A percentile compares a stretch with the other conserved stretches of the same genome.
phyloP scores from a whole-genome alignment of 2,113 vertebrate species.

The Emydura subglobosa region DNA sequence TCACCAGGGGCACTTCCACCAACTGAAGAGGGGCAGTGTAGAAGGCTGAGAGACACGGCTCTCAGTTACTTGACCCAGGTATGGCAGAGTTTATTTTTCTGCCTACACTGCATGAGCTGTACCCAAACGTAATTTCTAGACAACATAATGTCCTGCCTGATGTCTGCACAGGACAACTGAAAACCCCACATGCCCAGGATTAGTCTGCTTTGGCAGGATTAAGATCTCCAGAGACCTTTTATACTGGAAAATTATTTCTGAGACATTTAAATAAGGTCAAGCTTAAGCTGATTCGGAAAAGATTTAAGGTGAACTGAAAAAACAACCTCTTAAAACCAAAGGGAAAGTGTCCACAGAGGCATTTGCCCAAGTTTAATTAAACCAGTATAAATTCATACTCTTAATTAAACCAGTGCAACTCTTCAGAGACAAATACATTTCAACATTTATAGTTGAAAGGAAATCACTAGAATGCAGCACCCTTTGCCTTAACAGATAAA shows the following conservation, averaged over 20 bases:
- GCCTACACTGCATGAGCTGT: background rate
- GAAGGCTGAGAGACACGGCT: too few species aligned
- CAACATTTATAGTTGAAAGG: background rate
- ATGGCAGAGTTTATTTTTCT: background rate
- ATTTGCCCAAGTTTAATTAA: background rate
- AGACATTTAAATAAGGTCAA: rapidly evolving
- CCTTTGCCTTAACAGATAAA: background rate
- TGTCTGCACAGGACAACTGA: background rate
- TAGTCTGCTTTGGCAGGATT: background rate
- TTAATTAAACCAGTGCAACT: background rate
- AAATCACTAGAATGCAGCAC: background rate
- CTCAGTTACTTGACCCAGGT: background rate
- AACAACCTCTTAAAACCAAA: background rate
- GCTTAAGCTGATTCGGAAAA: background rate
- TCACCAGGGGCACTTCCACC: too few species aligned
- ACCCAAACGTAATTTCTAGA: background rate
- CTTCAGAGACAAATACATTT: background rate
- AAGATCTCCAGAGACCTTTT: background rate
- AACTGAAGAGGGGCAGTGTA: too few species aligned
- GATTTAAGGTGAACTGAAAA: background rate
- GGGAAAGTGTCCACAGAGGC: rapidly evolving
- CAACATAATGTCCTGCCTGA: background rate
- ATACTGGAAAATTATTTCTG: background rate
- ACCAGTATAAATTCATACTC: background rate
- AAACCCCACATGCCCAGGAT: background rate